phyloP scores from a whole-genome alignment of 2,113 vertebrate genomes.

The Steatornis caripensis region DNA sequence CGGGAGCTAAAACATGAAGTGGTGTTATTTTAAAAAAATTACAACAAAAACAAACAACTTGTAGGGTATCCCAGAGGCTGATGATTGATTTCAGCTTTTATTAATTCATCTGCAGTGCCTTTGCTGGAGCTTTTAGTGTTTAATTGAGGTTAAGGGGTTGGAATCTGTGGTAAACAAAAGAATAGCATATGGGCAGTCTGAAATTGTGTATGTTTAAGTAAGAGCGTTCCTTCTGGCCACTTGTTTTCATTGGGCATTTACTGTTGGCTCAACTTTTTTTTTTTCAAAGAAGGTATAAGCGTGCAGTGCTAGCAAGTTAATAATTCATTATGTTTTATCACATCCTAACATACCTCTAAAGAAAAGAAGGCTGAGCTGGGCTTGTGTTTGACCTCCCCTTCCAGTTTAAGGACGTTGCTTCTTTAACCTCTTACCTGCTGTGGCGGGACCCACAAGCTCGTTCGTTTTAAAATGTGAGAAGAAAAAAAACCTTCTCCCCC shows the following conservation, averaged over 20 bases:
- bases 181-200: slow-evolving; percentile 38
- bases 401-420: neutral
- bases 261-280: neutral
- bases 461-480: neutral
- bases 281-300: neutral
- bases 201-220: slow-evolving; percentile 33
- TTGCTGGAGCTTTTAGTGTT: slow-evolving; percentile 30
- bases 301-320: slow-evolving; percentile 5
- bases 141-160: slow-evolving; percentile 66
- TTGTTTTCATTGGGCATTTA: slow-evolving; percentile 10
- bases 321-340: slow-evolving; percentile 49
- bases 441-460: neutral
- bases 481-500: neutral
- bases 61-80: neutral
- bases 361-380: slow-evolving; percentile 1
- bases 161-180: slow-evolving; percentile 47
- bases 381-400: slow-evolving; percentile 9
- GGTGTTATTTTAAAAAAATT: neutral
- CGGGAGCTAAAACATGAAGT: neutral
- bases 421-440: slow-evolving; percentile 18
- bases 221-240: slow-evolving; percentile 6
- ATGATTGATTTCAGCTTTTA: slow-evolving; percentile 40
- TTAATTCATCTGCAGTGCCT: slow-evolving; percentile 48
- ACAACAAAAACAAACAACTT: neutral
- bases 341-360: neutral